Percentiles rank a stretch among this genome's conserved stretches.
These are phyloP conservation scores for Apotomis capreana DNA, from an alignment of 2,888 invertebrate species.

Conservation along the genomic window DNA sequence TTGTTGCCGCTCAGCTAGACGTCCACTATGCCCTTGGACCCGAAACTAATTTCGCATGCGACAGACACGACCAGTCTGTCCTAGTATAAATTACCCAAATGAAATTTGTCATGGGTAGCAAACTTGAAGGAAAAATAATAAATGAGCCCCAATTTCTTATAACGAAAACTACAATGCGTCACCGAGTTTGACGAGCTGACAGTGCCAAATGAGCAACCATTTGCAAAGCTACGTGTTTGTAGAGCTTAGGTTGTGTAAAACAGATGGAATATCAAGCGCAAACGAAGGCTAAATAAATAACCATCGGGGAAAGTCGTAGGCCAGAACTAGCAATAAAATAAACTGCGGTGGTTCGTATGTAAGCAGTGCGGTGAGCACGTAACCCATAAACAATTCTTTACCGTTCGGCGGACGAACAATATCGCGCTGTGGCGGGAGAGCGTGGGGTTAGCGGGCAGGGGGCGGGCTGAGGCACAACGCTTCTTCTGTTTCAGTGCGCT, in stretches of 20 bases:
- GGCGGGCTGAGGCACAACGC: background rate
- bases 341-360: conserved; percentile 31
- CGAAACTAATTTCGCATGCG: conserved; percentile 19
- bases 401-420: conserved; percentile 33
- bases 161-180: conserved; percentile 1
- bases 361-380: conserved; percentile 35
- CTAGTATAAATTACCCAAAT: conserved; percentile 4
- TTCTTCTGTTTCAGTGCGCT: conserved; percentile 24
- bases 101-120: background rate
- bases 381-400: conserved; percentile 40
- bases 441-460: background rate
- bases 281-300: conserved; percentile 31
- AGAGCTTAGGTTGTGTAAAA: background rate
- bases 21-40: background rate
- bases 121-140: conserved; percentile 5
- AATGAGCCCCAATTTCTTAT: conserved; percentile 14
- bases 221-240: background rate
- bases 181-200: conserved; percentile 3
- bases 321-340: conserved; percentile 33
- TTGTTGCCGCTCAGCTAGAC: background rate
- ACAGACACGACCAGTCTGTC: conserved; percentile 1
- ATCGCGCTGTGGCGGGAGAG: conserved; percentile 20
- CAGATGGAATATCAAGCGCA: background rate
- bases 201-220: conserved; percentile 6
- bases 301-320: conserved; percentile 27